Evolutionary conservation across 2,113 vertebrate genomes (phyloP), one percentile per base, ranked within the genome.

Genomic region (Ochotona curzoniae): DNA sequence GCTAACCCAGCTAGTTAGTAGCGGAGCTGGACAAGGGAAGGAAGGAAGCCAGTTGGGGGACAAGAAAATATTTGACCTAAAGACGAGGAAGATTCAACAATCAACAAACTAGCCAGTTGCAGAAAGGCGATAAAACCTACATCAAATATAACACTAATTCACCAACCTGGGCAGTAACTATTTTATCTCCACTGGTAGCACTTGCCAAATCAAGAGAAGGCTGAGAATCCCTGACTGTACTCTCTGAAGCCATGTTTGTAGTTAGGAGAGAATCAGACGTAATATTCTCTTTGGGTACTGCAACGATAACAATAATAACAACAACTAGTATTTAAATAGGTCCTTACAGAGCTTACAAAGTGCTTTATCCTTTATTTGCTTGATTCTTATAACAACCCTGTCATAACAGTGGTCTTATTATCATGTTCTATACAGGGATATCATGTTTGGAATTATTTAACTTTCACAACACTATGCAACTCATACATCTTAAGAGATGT

Each of bases 181-280:
- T 98, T 98, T 99, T 99, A 95, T 99, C 99, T 91, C 99, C 99
- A 70, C 99, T 99, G 89, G 99, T 99, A 96, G 99, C 99, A 64
- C 99, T 99, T 93, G 99, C 99, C 91, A 99, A 98, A 98, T 99
- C 99, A 97, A 99, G 97, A 96, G 99, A 99, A 97, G 99, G 99
- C 97, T 99, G 99, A 66, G 99, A 98, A 90, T 99, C 99, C 98
- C 99, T 99, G 92, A 98, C 97, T 90, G 99, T 94, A 96, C 97
- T 97, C 89, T 99, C 99, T 86, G 99, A 95, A 47, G 98, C 98
- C 91, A 98, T 96, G 96, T 96, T 98, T 1, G 99, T 97, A 82
- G 98, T 98, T 97, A 99, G 97, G 75, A 99, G 98, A 94, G 99
- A 98, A 54, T 98, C 98, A 30, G 98, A 96, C 88, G 98, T 95